phyloP scores from a whole-genome alignment of 2,113 vertebrate species.

The Pseudorhombus dupliciocellatus region DNA sequence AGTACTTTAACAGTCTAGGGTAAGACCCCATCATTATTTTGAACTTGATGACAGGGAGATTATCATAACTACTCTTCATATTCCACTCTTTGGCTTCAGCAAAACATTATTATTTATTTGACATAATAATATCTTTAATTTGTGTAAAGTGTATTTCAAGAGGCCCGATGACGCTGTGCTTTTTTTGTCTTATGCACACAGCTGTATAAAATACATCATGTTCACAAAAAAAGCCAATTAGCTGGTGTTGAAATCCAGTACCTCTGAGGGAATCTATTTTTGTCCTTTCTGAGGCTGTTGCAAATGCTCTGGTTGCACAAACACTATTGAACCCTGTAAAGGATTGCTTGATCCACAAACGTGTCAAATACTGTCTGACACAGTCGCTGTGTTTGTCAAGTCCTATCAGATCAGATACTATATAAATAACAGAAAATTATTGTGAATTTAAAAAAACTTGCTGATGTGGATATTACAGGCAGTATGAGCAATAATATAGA shows the following conservation, averaged over 20 bases:
- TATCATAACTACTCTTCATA: neutral
- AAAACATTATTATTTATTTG: too few relatives aligned
- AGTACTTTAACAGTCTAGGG: neutral
- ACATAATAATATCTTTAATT: too few relatives aligned
- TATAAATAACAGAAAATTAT: neutral
- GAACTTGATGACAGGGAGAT: neutral
- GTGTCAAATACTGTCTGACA: neutral
- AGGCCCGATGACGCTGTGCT: too few relatives aligned
- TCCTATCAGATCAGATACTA: neutral
- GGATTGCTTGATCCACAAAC: neutral
- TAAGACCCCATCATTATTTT: neutral
- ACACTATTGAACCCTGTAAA: neutral
- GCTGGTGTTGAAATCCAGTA: neutral
- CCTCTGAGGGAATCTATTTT: neutral
- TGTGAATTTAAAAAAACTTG: neutral
- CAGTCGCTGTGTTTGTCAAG: neutral
- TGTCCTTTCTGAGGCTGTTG: neutral
- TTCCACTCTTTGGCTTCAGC: neutral
- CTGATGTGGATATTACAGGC: neutral
- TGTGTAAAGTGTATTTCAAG: too few relatives aligned
- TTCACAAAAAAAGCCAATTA: neutral
- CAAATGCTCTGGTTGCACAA: constrained; percentile 12
- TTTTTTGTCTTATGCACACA: neutral
- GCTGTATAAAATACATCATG: neutral
- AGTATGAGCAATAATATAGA: neutral